Evolutionary conservation across 1,140 invertebrate species (phyloP), one percentile per base, ranked within the genome.

Genomic region (Mizuhopecten yessoensis): DNA sequence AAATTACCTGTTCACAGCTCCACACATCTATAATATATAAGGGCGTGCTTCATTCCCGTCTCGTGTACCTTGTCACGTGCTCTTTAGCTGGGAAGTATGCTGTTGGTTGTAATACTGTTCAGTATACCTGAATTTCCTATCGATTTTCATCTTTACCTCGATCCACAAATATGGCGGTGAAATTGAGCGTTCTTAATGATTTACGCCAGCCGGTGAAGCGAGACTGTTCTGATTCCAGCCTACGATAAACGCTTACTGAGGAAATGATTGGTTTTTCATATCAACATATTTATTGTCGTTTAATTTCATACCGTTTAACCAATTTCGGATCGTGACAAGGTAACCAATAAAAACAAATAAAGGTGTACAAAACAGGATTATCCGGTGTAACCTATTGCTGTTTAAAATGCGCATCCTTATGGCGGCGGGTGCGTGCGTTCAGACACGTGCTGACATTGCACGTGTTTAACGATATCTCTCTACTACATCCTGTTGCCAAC

Each of bases 61-160:
- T 57, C 45, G 20, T 20, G 7, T 20, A 20, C 23, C 23, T 75
- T 23, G 57, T 75, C 57, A 75, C 57, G 57, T 75, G 57, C 23
- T 29, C 57, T 39, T 39, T 13, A 39, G 36, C 5, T 13, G n/a
- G n/a, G 5, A 39, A 39, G 36, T 39, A 7, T 39, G 36, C 36
- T 39, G 36, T 5, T 75, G 57, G 29, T 75, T 75, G 57, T 13
- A 39, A 39, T 39, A 39, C 36, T 75, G 23, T 75, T 29, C 57
- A 75, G n/a, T n/a, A 75, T n/a, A 75, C 57, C 57, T 29, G 57
- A 29, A 75, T 75, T 75, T 75, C 57, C 57, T 75, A 75, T 75
- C 57, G 57, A 75, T 75, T 75, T 75, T 29, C 57, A 75, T 75
- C 57, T 75, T 75, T 75, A 75, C n/a, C 10, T 45, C 42, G 42